phyloP scores from a whole-genome alignment of 1,140 invertebrate species.

The Rhynchophorus ferrugineus region DNA sequence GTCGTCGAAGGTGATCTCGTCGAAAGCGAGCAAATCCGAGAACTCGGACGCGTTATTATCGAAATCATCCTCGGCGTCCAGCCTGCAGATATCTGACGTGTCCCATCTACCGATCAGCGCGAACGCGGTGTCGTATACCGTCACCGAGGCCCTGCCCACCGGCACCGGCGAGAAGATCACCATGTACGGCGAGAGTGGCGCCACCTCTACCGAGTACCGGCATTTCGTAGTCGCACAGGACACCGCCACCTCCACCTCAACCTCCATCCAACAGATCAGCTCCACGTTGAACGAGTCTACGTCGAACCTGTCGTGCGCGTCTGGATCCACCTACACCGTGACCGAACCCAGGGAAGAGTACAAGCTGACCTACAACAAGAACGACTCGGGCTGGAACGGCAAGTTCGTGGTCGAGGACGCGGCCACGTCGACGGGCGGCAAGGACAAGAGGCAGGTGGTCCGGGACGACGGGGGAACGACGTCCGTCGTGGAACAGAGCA shows the following conservation, averaged over 20 bases:
- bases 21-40: conserved; percentile 10
- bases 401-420: conserved; percentile 44
- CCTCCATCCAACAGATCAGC: conserved; percentile 35
- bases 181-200: conserved; percentile 34
- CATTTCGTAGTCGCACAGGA: conserved; percentile 34
- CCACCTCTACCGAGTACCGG: conserved; percentile 35
- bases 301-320: conserved; percentile 32
- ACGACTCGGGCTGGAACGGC: conserved; percentile 47
- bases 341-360: conserved; percentile 39
- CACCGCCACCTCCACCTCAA: conserved; percentile 11
- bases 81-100: conserved; percentile 37
- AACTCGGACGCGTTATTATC: conserved; percentile 25
- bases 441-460: conserved; percentile 8
- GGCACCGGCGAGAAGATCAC: conserved; percentile 39
- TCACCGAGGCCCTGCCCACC: conserved; percentile 35
- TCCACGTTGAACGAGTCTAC: conserved; percentile 34
- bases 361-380: conserved; percentile 37
- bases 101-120: conserved; percentile 36
- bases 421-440: conserved; percentile 13
- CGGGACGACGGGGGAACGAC: conserved; percentile 5
- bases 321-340: conserved; percentile 36
- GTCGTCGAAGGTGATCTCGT: too few relatives aligned
- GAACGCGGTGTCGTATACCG: conserved; percentile 35
- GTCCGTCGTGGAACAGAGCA: conserved; percentile 30
- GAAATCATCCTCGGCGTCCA: conserved; percentile 36